Evolutionary conservation across 2,888 invertebrate species (phyloP), one percentile per base, ranked within the genome.

Genomic region (Campoplex nolae): DNA sequence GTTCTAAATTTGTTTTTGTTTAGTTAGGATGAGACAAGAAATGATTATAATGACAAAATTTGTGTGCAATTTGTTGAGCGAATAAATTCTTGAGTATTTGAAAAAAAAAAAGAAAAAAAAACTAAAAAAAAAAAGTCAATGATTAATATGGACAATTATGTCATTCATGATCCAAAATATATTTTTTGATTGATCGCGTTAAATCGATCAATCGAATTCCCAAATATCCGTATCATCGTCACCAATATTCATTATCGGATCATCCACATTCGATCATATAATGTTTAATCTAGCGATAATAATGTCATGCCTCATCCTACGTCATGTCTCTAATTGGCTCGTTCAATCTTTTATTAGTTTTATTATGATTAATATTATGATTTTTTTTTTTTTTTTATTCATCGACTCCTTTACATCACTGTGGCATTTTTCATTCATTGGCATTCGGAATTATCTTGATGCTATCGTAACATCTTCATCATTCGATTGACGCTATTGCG

Each of bases 321-420:
- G 81, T 84, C 84, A 84, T 58, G 58, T 74, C 71, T 76, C 65
- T 75, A 81, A 87, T 83, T 84, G 81, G 76, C 80, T 80, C 74
- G 68, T 68, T 38, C 58, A 67, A 58, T 79, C 18, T 71, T 38
- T 51, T 38, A 70, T 80, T 11, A 35, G 54, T 71, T 32, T 35
- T 51, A 23, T 23, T 68, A 23, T 9, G 2, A 62, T 84, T 23
- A 23, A 23, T 23, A 23, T 23, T 11, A 45, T 81, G 38, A 38
- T 38, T 38, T 67, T 7, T 9, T 42, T 78, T 70, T 42, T 23
- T 48, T 65, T 65, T 74, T 82, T 3, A 18, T 70, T 80, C 76
- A 80, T 83, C 85, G 83, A 75, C 83, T 85, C 88, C 87, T 87
- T 88, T 89, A 89, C 89, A 89, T 89, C 89, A 89, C 89, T 89